These are phyloP conservation scores for Cecropterus lyciades DNA, from an alignment of 1,140 invertebrate species.

Conservation along the genomic window DNA sequence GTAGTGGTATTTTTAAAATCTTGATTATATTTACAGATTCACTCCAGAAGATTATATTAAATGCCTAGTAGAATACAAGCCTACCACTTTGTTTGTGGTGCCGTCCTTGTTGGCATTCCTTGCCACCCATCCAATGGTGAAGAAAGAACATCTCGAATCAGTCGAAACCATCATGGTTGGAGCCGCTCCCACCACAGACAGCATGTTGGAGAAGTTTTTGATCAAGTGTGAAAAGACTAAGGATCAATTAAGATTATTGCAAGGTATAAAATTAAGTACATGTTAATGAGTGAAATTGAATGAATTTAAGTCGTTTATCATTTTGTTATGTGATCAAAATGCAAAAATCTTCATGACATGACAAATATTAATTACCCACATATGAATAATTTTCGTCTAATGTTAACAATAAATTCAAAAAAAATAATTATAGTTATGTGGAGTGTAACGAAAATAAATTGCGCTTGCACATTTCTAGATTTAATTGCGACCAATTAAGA, in stretches of 20 bases:
- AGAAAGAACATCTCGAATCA: constrained; percentile 85
- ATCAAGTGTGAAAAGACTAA: constrained; percentile 83
- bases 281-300: no score
- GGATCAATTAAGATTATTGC: constrained; percentile 82
- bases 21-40: constrained; percentile 82
- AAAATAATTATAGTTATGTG: no score
- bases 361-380: no score
- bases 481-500: no score
- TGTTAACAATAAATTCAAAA: no score
- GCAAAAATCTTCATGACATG: no score
- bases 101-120: constrained; percentile 88
- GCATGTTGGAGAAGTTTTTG: constrained; percentile 86
- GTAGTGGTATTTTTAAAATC: neutral
- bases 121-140: constrained; percentile 86
- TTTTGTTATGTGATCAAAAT: no score
- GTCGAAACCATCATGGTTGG: constrained; percentile 86
- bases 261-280: constrained; percentile 85
- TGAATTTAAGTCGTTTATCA: no score
- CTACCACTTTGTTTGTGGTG: constrained; percentile 87
- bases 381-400: no score
- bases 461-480: no score
- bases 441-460: no score
- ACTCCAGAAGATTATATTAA: constrained; percentile 87
- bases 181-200: constrained; percentile 87
- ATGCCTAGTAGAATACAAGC: constrained; percentile 85